phyloP scores from a whole-genome alignment of 2,113 vertebrate genomes.

The Clarias macrocephalus region DNA sequence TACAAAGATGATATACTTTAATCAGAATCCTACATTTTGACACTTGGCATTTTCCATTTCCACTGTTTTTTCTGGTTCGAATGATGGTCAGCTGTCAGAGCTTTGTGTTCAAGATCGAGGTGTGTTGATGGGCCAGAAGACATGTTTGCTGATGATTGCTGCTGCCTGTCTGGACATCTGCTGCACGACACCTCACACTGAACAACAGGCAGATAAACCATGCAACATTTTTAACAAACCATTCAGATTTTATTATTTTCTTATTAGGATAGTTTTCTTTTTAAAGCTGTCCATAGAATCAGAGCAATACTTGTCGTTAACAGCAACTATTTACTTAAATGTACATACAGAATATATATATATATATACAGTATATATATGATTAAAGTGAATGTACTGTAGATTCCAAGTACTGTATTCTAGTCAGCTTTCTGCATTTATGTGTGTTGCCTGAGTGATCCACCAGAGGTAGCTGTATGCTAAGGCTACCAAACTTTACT shows the following conservation, averaged over 20 bases:
- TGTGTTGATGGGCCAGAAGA: constrained; percentile 84
- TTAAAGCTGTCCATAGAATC: neutral
- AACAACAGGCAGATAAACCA: constrained; percentile 72
- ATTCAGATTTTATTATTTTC: constrained; percentile 27
- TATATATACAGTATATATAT: neutral
- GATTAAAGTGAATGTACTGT: neutral
- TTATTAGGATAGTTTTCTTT: neutral
- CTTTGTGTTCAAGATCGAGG: constrained; percentile 80
- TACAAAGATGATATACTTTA: neutral
- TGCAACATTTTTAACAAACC: neutral
- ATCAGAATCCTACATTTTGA: constrained; percentile 7
- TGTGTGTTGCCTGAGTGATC: constrained; percentile 33
- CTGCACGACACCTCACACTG: constrained; percentile 67
- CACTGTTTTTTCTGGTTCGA: neutral
- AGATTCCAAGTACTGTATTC: neutral
- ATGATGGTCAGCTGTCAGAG: constrained; percentile 80
- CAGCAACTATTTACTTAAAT: neutral
- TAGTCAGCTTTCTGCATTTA: constrained; percentile 42
- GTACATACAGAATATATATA: neutral
- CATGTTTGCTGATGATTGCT: constrained; percentile 85
- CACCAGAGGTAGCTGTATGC: constrained; percentile 68
- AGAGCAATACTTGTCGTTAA: neutral
- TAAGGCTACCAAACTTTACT: constrained; percentile 40
- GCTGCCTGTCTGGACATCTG: constrained; percentile 81
- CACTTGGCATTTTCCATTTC: neutral